These are phyloP conservation scores for Agapornis canus DNA, from an alignment of 2,797 vertebrate genomes.

Conservation along the genomic window DNA sequence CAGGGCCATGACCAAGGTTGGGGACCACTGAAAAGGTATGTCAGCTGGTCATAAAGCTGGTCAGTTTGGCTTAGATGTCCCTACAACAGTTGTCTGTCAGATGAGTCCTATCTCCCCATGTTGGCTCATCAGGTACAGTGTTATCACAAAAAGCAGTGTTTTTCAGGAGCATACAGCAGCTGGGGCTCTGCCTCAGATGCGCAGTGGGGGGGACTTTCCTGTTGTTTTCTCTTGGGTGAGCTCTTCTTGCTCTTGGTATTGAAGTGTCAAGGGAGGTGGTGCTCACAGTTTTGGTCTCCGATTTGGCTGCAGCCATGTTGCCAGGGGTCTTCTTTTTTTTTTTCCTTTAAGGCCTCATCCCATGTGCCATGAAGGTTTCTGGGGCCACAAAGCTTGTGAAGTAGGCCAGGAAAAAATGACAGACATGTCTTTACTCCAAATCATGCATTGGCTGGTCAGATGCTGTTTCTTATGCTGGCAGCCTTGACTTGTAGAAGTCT, in stretches of 20 bases:
- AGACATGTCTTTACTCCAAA: background rate
- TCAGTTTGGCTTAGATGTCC: background rate
- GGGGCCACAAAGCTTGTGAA: slow-evolving; percentile 1
- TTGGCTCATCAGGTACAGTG: background rate
- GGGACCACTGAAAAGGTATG: background rate
- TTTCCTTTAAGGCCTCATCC: background rate
- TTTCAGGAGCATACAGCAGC: accelerated
- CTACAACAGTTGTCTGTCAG: accelerated
- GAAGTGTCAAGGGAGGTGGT: background rate
- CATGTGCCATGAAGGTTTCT: background rate
- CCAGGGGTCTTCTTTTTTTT: background rate
- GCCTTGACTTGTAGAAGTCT: background rate
- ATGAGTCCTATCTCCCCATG: background rate
- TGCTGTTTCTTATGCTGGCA: background rate
- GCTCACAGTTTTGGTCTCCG: background rate
- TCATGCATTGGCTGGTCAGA: background rate
- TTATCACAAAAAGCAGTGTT: accelerated
- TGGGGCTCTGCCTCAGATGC: background rate
- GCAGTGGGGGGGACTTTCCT: background rate
- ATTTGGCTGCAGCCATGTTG: background rate
- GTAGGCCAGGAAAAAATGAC: background rate
- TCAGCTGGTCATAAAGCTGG: too few species aligned
- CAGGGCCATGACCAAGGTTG: background rate
- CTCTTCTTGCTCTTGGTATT: background rate
- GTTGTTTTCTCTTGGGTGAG: background rate